phyloP scores from a whole-genome alignment of 2,888 invertebrate genomes.

The Cephus pygmeus region DNA sequence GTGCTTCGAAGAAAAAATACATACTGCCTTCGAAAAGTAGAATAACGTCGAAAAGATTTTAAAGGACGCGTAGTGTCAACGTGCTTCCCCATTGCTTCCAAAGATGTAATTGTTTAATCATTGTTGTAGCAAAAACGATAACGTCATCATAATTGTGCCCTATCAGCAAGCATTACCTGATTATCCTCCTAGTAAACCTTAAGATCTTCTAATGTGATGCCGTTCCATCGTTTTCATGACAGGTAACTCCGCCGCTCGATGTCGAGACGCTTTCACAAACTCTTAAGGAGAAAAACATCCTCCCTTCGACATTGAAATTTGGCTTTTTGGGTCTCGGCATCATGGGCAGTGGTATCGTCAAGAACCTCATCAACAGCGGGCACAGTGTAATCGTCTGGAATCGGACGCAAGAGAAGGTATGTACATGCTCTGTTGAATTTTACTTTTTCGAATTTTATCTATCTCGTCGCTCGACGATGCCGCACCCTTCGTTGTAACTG shows the following conservation, averaged over 20 bases:
- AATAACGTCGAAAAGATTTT: background rate
- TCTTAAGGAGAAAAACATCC: slow-evolving; percentile 85
- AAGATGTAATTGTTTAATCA: too few species aligned
- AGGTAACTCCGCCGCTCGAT: slow-evolving; percentile 82
- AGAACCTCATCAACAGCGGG: slow-evolving; percentile 93
- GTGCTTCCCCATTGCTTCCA: background rate
- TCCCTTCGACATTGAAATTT: slow-evolving; percentile 86
- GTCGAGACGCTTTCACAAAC: slow-evolving; percentile 81
- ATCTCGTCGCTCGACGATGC: background rate
- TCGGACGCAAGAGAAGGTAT: slow-evolving; percentile 89
- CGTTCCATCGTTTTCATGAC: background rate
- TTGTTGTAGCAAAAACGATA: too few species aligned
- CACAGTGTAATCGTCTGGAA: slow-evolving; percentile 96
- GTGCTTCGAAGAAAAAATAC: too few species aligned
- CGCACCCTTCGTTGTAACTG: background rate
- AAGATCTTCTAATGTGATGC: background rate
- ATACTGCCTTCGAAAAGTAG: background rate
- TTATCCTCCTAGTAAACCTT: background rate
- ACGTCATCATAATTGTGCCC: background rate
- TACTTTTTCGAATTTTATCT: background rate
- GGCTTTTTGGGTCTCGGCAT: slow-evolving; percentile 96
- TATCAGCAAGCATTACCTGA: background rate
- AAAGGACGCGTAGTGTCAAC: background rate
- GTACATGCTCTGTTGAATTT: slow-evolving; percentile 54
- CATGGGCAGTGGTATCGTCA: slow-evolving; percentile 95